Conservation (phyloP, 2,113 vertebrate genomes). For the Columba janthina region DNA sequence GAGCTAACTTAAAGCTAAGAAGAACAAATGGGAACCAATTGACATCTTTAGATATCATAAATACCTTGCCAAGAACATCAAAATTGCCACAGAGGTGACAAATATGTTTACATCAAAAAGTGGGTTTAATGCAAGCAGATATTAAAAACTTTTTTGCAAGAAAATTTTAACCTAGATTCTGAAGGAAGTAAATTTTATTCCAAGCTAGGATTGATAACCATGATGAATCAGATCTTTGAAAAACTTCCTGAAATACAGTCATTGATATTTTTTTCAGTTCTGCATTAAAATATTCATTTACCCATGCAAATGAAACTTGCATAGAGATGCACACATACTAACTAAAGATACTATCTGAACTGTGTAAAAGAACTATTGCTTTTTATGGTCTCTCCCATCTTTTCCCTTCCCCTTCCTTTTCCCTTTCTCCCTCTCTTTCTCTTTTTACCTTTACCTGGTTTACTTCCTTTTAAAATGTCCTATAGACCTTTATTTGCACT, state of each 20-base stretch:
- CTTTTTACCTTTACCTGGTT: neutral
- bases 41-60: neutral
- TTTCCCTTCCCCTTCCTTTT: neutral
- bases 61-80: neutral
- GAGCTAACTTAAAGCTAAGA: neutral
- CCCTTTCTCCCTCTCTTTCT: neutral
- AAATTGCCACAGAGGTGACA: neutral
- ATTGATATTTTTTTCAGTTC: neutral
- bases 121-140: neutral
- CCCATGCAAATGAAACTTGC: neutral
- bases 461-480: neutral
- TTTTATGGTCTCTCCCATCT: neutral
- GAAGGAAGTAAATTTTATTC: neutral
- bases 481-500: neutral
- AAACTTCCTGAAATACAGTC: neutral
- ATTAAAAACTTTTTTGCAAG: neutral
- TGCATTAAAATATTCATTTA: neutral
- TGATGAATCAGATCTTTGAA: neutral
- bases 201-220: neutral
- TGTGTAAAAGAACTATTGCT: fast-evolving
- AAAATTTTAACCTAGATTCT: neutral
- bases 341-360: neutral
- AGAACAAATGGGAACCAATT: neutral
- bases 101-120: neutral
- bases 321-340: neutral